A percentile compares a stretch with the other conserved stretches of the same genome.
Evolutionary conservation across 2,113 vertebrate species (phyloP).

Genomic region (Microcebus lehilahytsara): DNA sequence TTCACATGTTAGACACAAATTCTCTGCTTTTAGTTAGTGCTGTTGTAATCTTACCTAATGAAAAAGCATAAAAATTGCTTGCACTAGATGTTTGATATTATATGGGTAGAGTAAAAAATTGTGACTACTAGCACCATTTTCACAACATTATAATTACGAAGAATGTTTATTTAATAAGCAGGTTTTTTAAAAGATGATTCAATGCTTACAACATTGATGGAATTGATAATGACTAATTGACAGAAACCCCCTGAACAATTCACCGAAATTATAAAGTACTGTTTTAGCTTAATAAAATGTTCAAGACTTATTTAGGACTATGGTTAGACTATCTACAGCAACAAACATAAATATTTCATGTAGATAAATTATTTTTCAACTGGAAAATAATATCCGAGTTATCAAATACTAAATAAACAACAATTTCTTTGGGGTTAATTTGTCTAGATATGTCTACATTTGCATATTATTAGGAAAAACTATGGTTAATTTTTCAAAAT

Average conservation of each 20-base stretch:
- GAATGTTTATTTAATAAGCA: background rate
- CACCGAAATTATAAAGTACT: background rate
- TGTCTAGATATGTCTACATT: background rate
- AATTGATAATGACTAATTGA: background rate
- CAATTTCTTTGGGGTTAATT: background rate
- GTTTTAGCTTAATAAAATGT: background rate
- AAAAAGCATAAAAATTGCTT: background rate
- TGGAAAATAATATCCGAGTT: background rate
- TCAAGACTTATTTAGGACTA: background rate
- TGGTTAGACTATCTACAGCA: background rate
- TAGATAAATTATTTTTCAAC: slow-evolving; percentile 6
- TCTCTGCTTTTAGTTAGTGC: background rate
- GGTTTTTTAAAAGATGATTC: slow-evolving; percentile 11
- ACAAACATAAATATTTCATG: background rate
- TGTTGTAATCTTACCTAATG: background rate
- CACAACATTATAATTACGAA: background rate
- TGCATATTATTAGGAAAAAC: background rate
- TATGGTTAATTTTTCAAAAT: background rate
- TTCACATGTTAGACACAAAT: background rate
- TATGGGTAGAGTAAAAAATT: background rate
- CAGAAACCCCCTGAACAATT: background rate
- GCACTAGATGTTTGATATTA: background rate
- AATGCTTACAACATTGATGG: background rate
- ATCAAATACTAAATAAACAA: background rate
- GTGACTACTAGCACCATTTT: background rate